Conservation (phyloP, 2,888 invertebrate genomes). For the Smittia sp. region DNA sequence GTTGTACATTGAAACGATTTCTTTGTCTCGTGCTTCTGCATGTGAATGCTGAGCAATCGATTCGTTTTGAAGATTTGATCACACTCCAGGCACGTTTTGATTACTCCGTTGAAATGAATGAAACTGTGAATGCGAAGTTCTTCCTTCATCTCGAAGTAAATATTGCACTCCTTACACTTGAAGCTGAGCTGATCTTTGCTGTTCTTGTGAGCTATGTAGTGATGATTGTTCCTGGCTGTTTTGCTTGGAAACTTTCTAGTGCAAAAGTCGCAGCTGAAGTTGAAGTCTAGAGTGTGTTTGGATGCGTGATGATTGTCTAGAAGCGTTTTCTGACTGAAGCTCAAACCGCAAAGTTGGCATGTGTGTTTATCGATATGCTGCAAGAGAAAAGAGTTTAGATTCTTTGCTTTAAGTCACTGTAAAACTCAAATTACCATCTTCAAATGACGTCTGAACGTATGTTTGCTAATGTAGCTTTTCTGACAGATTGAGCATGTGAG, state of each 20-base stretch:
- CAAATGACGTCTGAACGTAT: conserved; percentile 7
- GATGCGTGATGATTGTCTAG: conserved; percentile 24
- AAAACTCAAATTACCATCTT: background rate
- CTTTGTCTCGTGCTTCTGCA: conserved; percentile 22
- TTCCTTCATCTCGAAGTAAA: conserved; percentile 28
- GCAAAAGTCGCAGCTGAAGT: conserved; percentile 10
- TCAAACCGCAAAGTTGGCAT: background rate
- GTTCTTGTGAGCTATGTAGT: conserved; percentile 21
- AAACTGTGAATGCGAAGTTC: conserved; percentile 32
- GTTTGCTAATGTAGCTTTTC: background rate
- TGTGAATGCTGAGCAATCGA: conserved; percentile 7
- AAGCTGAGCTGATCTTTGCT: conserved; percentile 11
- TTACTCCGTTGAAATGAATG: conserved; percentile 33
- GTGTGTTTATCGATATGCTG: conserved; percentile 25
- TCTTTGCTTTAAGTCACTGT: background rate
- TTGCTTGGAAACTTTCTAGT: conserved; percentile 13
- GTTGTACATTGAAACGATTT: conserved; percentile 2
- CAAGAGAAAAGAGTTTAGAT: background rate
- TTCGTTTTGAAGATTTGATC: conserved; percentile 30
- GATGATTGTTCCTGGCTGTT: conserved; percentile 34
- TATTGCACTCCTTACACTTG: conserved; percentile 7
- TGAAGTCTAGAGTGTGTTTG: background rate
- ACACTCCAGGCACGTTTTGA: conserved; percentile 20
- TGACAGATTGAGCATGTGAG: conserved; percentile 5
- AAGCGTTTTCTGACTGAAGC: background rate